These are phyloP conservation scores for Agrochola macilenta DNA, from an alignment of 2,888 invertebrate genomes.

Conservation along the genomic window DNA sequence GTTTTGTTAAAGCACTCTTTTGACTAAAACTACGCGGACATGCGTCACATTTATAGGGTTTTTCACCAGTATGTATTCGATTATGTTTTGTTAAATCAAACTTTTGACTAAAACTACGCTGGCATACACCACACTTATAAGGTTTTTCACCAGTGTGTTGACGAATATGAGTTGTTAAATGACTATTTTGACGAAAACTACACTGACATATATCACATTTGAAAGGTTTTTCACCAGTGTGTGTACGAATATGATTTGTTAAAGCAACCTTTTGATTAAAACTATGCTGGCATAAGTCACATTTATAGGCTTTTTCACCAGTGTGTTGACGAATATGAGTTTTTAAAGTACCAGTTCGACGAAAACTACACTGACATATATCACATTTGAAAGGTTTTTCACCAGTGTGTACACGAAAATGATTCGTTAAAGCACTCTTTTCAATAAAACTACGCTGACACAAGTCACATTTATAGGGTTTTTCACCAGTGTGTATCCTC, in stretches of 20 bases:
- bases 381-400: neutral
- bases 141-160: slow-evolving; percentile 12
- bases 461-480: too few species aligned
- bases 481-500: too few species aligned
- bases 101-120: slow-evolving; percentile 1
- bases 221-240: slow-evolving; percentile 3
- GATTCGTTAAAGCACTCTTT: too few species aligned
- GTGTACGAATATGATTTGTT: neutral
- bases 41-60: neutral
- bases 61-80: slow-evolving; percentile 4
- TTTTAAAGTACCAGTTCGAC: too few species aligned
- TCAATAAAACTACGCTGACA: too few species aligned
- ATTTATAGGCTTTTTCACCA: neutral
- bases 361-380: too few species aligned
- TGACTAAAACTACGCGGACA: slow-evolving; percentile 3
- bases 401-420: neutral
- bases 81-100: neutral
- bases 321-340: too few species aligned
- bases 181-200: neutral
- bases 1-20: slow-evolving; percentile 4
- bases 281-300: neutral
- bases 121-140: neutral
- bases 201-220: neutral
- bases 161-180: neutral
- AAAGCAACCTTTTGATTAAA: neutral